Evolutionary conservation across 2,113 vertebrate species (phyloP).

Genomic region (Oreochromis aureus): DNA sequence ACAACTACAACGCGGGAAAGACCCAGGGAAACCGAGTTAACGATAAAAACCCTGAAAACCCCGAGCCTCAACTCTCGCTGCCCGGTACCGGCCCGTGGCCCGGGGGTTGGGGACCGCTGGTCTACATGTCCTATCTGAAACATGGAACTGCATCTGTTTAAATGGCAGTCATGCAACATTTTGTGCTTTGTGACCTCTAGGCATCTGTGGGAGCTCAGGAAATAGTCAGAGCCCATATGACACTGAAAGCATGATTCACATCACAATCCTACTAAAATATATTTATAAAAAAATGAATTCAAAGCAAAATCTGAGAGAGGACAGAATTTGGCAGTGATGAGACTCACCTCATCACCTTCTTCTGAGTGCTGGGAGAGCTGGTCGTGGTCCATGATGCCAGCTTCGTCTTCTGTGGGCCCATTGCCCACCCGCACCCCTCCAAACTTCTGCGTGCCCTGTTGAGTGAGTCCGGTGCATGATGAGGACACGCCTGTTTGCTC

Average conservation of each 20-base stretch:
- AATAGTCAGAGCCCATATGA: not conserved
- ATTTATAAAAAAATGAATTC: not conserved
- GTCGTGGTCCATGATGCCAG: conserved; percentile 98
- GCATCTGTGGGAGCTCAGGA: not conserved
- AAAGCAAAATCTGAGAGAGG: not conserved
- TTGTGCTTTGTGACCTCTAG: not conserved
- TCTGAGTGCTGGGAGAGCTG: conserved; percentile 96
- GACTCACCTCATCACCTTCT: conserved; percentile 91
- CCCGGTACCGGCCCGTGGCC: no score
- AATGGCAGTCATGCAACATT: not conserved
- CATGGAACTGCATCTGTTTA: not conserved
- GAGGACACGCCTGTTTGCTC: conserved; percentile 78
- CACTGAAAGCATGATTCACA: not conserved
- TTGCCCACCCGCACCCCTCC: conserved; percentile 97
- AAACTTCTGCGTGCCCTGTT: conserved; percentile 97
- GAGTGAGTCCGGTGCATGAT: conserved; percentile 76
- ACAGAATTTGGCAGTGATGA: not conserved
- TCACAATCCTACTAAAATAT: not conserved
- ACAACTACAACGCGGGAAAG: no score
- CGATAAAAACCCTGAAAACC: no score
- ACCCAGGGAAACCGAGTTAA: no score
- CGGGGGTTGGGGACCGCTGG: no score
- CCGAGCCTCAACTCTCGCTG: no score
- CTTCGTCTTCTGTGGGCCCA: conserved; percentile 97
- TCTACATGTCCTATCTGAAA: not conserved